Conservation (phyloP, 2,888 invertebrate species). For the Proisotoma minuta region DNA sequence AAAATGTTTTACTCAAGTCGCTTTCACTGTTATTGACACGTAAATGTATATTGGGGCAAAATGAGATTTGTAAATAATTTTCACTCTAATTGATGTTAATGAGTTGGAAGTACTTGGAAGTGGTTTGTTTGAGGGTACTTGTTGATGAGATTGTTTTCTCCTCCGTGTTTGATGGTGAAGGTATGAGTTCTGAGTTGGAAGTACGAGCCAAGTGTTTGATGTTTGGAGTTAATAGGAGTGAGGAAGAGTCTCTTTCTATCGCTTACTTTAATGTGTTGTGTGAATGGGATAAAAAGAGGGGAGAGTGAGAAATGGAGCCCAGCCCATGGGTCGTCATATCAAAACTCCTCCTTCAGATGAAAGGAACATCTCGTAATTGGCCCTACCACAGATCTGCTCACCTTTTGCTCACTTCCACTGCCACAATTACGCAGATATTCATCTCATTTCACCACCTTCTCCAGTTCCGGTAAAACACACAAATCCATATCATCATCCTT, state of each 20-base stretch:
- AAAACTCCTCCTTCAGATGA: constrained; percentile 34
- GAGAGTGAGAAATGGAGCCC: constrained; percentile 17
- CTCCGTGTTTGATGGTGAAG: constrained; percentile 17
- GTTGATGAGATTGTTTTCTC: not conserved
- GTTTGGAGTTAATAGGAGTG: constrained; percentile 6
- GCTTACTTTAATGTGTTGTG: too few species aligned
- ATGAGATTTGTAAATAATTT: too few species aligned
- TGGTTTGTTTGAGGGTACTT: too few species aligned
- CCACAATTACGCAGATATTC: not conserved
- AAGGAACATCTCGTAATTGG: constrained; percentile 38
- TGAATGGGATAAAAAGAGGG: not conserved
- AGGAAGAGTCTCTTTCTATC: too few species aligned
- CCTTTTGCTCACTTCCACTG: constrained; percentile 18
- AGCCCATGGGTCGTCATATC: constrained; percentile 29
- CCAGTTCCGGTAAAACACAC: not conserved
- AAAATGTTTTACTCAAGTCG: too few species aligned
- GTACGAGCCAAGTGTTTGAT: not conserved
- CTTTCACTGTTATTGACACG: too few species aligned
- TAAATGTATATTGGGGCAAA: too few species aligned
- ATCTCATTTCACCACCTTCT: not conserved
- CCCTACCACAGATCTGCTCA: constrained; percentile 32
- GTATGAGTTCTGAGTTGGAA: constrained; percentile 9
- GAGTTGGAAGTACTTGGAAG: too few species aligned
- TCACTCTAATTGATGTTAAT: too few species aligned
- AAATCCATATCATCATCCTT: not conserved